Evolutionary conservation across 2,113 vertebrate genomes (phyloP).

Genomic region (Procapra przewalskii): DNA sequence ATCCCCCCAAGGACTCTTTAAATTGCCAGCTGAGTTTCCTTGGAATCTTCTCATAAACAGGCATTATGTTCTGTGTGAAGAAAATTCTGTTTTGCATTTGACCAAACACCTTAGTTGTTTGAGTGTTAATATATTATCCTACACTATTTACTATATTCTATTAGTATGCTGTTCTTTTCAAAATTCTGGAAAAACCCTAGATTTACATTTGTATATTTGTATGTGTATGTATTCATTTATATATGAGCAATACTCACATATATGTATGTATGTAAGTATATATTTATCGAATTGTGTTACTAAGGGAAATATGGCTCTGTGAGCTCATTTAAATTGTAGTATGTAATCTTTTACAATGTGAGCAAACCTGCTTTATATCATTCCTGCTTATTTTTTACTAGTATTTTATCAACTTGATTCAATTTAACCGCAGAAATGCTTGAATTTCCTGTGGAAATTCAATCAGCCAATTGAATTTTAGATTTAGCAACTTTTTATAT

Average conservation of each 20-base stretch:
- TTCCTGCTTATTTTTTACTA: neutral
- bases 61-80: neutral
- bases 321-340: neutral
- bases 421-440: slow-evolving; percentile 39
- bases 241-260: neutral
- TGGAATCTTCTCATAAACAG: neutral
- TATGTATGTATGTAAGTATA: neutral
- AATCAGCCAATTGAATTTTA: slow-evolving; percentile 28
- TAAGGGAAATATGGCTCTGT: neutral
- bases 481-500: neutral
- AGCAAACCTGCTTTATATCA: neutral
- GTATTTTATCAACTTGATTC: slow-evolving; percentile 40
- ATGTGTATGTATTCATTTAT: neutral
- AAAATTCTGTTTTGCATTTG: neutral
- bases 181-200: neutral
- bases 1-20: neutral
- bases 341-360: neutral
- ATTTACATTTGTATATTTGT: neutral
- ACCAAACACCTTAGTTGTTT: neutral
- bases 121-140: neutral
- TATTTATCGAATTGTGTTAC: neutral
- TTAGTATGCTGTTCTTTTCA: neutral
- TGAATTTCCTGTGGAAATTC: slow-evolving; percentile 53
- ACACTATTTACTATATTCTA: neutral
- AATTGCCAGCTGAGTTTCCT: neutral